These are phyloP conservation scores for Dromococcyx pavoninus DNA, from an alignment of 2,797 vertebrate species.

Conservation along the genomic window DNA sequence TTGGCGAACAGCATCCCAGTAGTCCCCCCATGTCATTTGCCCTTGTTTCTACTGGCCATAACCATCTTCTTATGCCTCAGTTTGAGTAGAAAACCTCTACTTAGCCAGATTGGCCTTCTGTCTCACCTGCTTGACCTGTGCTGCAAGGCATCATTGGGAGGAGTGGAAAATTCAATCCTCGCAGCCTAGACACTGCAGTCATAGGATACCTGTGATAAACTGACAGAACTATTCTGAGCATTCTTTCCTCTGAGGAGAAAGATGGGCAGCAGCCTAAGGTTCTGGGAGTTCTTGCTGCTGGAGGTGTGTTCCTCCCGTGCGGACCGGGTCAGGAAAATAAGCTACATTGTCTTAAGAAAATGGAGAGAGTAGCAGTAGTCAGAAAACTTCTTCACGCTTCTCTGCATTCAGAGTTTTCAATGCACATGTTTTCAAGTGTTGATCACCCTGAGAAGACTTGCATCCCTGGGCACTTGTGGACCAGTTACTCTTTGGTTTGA, in stretches of 20 bases:
- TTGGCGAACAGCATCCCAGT: too few species aligned
- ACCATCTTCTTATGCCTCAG: too few species aligned
- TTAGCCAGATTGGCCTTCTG: too few species aligned
- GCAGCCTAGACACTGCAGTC: background rate
- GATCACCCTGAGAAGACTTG: background rate
- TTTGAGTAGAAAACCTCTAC: too few species aligned
- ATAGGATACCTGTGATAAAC: background rate
- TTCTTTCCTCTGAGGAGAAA: background rate
- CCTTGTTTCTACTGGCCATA: too few species aligned
- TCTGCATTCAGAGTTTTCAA: background rate
- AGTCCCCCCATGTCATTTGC: too few species aligned
- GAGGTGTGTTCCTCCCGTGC: background rate
- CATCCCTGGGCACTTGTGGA: background rate
- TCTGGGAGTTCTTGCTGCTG: background rate
- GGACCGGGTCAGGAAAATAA: background rate
- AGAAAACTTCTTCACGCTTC: background rate
- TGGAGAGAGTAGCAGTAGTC: background rate
- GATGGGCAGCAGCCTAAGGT: background rate
- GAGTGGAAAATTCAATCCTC: background rate
- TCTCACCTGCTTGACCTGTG: too few species aligned
- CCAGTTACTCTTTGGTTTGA: background rate
- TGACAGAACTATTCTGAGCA: background rate
- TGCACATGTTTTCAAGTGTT: background rate
- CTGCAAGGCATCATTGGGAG: background rate
- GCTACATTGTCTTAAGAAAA: background rate